These are phyloP conservation scores for Sarcoramphus papa DNA, from an alignment of 2,797 vertebrate species.

Conservation along the genomic window DNA sequence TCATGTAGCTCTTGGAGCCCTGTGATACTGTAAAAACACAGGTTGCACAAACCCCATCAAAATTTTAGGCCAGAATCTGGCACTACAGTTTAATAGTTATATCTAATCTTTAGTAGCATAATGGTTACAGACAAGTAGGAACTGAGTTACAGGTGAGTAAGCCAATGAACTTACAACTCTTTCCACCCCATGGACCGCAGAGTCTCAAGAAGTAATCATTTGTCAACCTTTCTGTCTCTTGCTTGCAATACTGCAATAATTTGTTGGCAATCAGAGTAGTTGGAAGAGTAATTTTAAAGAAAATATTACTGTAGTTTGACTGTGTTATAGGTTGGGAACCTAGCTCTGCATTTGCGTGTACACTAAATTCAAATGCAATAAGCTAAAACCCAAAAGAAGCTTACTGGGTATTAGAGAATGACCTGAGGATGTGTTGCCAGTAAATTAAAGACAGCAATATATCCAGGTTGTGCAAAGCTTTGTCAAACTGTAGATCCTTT, in stretches of 20 bases:
- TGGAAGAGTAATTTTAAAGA: background rate
- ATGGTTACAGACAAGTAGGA: background rate
- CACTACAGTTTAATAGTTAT: background rate
- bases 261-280: background rate
- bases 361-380: background rate
- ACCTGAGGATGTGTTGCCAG: background rate
- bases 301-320: background rate
- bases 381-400: background rate
- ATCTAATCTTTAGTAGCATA: background rate
- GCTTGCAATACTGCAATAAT: background rate
- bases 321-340: background rate
- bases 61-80: background rate
- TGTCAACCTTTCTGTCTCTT: background rate
- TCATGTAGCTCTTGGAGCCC: background rate
- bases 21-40: background rate
- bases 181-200: background rate
- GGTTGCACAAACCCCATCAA: background rate
- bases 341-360: background rate
- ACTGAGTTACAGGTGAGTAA: background rate
- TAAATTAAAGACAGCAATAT: background rate
- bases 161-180: background rate
- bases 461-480: background rate
- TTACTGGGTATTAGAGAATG: background rate
- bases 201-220: background rate
- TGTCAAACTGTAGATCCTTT: background rate